These are phyloP conservation scores for Glaucidium brasilianum DNA, from an alignment of 2,113 vertebrate species.

Conservation along the genomic window DNA sequence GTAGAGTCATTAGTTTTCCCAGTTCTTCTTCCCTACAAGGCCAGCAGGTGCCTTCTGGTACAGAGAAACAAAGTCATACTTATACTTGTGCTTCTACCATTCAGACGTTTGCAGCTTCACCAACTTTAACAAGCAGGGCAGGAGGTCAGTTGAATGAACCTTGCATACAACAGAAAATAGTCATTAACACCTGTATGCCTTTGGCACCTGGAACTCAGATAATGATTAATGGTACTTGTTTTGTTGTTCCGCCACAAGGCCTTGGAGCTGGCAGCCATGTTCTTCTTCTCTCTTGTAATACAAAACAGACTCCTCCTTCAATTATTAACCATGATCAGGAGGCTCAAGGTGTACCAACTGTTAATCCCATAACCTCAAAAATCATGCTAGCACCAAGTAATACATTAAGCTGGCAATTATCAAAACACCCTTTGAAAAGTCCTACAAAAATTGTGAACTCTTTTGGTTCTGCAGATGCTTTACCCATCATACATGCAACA, in stretches of 20 bases:
- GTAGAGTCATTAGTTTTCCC: constrained; percentile 61
- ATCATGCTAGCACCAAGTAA: constrained; percentile 56
- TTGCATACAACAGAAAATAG: constrained; percentile 87
- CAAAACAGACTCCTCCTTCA: constrained; percentile 71
- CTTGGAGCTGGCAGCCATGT: constrained; percentile 91
- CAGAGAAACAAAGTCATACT: constrained; percentile 58
- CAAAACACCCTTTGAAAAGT: constrained; percentile 67
- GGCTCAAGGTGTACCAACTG: constrained; percentile 21
- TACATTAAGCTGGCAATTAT: constrained; percentile 61
- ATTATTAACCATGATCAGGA: constrained; percentile 58
- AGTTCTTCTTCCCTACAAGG: constrained; percentile 49
- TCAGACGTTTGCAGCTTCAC: constrained; percentile 52
- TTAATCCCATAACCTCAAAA: constrained; percentile 65
- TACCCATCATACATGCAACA: constrained; percentile 78
- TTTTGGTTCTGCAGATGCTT: constrained; percentile 71
- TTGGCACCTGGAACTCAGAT: constrained; percentile 94
- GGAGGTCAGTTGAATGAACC: constrained; percentile 67
- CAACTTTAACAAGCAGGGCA: constrained; percentile 42
- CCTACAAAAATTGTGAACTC: constrained; percentile 81
- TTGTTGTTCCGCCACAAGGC: constrained; percentile 93
- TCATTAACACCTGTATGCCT: constrained; percentile 89
- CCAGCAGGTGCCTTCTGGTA: constrained; percentile 55
- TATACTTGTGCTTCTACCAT: constrained; percentile 32
- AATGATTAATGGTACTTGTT: constrained; percentile 87
- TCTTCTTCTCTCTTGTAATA: constrained; percentile 84